These are phyloP conservation scores for Nesoenas mayeri DNA, from an alignment of 2,113 vertebrate species.

Conservation along the genomic window DNA sequence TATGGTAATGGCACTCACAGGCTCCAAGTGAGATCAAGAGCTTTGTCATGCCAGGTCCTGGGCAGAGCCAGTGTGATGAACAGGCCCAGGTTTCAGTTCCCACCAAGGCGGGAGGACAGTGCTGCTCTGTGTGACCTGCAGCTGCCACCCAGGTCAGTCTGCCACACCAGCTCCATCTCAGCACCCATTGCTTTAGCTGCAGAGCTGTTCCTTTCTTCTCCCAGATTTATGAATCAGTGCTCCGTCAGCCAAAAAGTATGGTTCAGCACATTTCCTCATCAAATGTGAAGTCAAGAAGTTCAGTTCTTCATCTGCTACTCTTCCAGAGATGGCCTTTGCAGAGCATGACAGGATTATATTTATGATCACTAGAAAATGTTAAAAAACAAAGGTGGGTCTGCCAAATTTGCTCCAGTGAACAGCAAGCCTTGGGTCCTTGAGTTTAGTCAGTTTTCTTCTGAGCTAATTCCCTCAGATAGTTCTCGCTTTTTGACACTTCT, in stretches of 20 bases:
- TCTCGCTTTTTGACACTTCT: not conserved
- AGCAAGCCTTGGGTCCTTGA: not conserved
- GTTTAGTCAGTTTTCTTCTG: not conserved
- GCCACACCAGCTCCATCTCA: not conserved
- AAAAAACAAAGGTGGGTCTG: not conserved
- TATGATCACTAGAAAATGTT: not conserved
- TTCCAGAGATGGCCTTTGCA: not conserved
- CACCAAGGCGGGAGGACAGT: not conserved
- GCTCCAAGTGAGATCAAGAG: not conserved
- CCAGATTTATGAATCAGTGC: not conserved
- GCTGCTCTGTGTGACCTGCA: not conserved
- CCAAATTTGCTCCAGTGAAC: not conserved
- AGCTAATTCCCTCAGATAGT: not conserved
- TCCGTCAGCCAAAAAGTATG: not conserved
- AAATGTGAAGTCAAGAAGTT: not conserved
- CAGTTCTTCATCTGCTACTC: not conserved
- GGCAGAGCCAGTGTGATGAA: accelerated
- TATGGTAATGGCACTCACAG: too few relatives aligned
- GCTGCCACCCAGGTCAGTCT: not conserved
- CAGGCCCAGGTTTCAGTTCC: not conserved
- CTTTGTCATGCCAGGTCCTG: not conserved
- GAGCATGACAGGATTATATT: not conserved
- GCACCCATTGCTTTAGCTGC: not conserved
- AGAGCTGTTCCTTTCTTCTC: not conserved
- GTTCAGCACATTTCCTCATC: not conserved